Base-by-base conservation (phyloP, 2,888 invertebrate species). In the Dicycla oo region DNA sequence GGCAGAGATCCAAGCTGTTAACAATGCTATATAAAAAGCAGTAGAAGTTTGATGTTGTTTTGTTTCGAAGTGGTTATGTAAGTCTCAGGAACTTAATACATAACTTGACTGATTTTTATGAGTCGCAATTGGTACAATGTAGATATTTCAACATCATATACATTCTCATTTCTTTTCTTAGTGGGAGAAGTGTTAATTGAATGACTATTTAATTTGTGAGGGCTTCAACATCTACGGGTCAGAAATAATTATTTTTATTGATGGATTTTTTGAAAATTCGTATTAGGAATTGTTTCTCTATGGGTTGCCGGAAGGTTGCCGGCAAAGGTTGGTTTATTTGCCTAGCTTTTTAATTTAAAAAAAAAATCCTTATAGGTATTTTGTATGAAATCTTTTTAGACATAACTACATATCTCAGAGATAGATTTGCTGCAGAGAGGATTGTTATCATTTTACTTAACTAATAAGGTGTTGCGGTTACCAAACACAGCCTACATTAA, bases 1-100 rank as follows among this genome's bases (percentile, higher is more conserved):
- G 78, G 78, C 69, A 58, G 81, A 38, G 2, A 5, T 62, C 76
- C 78, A 78, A 78, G 43, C 30, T 62, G 76, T 81, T 58, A 79
- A 61, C 81, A 57, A 15, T 43, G 34, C 43, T 34, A 40, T 34
- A 54, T 69, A 57, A 66, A 67, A 58, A 5, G 7, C 13, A 18
- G 53, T 60, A 26, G 20, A 49, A 38, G 54, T 49, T 54, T 38
- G 43, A 26, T 69, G 26, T 43, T 30, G 18, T 47, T 61, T 54
- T 60, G 47, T 72, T 72, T 74, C 26, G 4, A 45, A 26, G 38
- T 30, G 66, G n/a, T 30, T 26, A 26, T 38, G 47, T 58, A 30
- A 62, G 51, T 72, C 45, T 43, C 73, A 47, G 34, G 30, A 38
- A 53, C 34, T 40, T 58, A 8, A 40, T 68, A 67, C 53, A 10